A percentile compares a stretch with the other conserved stretches of the same genome.
Conservation (phyloP, 2,888 invertebrate species). For the Stenichneumon culpator region DNA sequence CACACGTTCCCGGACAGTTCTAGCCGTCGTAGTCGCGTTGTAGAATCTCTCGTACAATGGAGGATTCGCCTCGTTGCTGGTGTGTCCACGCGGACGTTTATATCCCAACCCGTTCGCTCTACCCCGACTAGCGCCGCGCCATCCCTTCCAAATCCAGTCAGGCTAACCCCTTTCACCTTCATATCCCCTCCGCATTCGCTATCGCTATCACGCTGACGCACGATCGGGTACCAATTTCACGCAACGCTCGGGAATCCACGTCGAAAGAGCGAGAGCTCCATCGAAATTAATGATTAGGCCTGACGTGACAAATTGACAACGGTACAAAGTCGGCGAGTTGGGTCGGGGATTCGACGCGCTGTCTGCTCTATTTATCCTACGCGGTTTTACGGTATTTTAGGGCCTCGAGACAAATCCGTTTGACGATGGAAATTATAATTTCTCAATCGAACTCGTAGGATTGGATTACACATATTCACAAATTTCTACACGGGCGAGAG, state of each 20-base stretch:
- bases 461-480: background rate
- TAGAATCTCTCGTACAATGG: constrained; percentile 52
- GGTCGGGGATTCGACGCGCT: background rate
- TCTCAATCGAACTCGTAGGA: background rate
- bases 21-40: constrained; percentile 20
- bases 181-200: constrained; percentile 7
- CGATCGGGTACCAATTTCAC: constrained; percentile 62
- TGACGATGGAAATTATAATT: background rate
- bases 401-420: background rate
- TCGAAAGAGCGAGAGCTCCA: constrained; percentile 34
- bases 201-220: constrained; percentile 28
- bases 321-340: constrained; percentile 30
- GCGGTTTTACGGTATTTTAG: background rate
- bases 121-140: background rate
- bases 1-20: constrained; percentile 24
- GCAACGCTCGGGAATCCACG: constrained; percentile 16
- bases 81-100: constrained; percentile 46
- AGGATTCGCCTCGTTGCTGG: constrained; percentile 31
- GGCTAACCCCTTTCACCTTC: constrained; percentile 37
- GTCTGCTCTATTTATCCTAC: background rate
- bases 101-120: constrained; percentile 25
- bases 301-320: constrained; percentile 57
- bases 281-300: constrained; percentile 60
- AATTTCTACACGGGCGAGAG: no score
- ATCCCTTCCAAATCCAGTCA: constrained; percentile 56